A percentile compares a stretch with the other conserved stretches of the same genome.
phyloP scores from a whole-genome alignment of 2,797 vertebrate genomes.

The Tauraco hartlaubi region DNA sequence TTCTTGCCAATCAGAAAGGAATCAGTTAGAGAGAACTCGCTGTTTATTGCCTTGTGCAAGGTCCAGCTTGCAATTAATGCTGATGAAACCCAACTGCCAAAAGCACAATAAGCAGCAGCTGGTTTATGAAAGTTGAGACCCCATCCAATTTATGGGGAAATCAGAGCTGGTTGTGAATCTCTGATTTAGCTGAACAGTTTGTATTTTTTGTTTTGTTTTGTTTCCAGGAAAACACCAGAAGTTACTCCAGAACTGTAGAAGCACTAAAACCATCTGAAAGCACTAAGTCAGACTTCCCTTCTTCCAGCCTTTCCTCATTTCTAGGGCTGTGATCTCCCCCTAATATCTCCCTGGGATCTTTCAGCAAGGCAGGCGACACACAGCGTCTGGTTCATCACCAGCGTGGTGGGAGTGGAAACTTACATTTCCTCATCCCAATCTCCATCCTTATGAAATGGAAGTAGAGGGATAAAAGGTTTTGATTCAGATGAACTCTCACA shows the following conservation, averaged over 20 bases:
- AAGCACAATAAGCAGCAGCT: constrained; percentile 62
- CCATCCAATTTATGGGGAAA: constrained; percentile 56
- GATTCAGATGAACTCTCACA: constrained; percentile 20
- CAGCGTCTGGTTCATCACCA: constrained; percentile 16
- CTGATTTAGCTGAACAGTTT: constrained; percentile 51
- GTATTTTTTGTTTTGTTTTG: constrained; percentile 46
- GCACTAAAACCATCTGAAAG: constrained; percentile 52
- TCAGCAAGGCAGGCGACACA: constrained; percentile 41
- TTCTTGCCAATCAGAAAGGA: constrained; percentile 26
- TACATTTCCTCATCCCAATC: neutral
- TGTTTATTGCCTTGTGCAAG: constrained; percentile 55
- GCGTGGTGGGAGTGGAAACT: neutral
- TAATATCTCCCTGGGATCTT: constrained; percentile 50
- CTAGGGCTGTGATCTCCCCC: constrained; percentile 33
- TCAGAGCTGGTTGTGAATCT: constrained; percentile 39
- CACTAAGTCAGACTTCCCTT: constrained; percentile 36
- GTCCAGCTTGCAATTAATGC: constrained; percentile 61
- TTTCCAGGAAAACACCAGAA: constrained; percentile 68
- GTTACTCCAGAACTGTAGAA: constrained; percentile 40
- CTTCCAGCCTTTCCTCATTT: constrained; percentile 48
- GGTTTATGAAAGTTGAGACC: constrained; percentile 60
- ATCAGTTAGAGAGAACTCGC: neutral
- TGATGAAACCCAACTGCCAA: constrained; percentile 67
- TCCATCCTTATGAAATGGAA: constrained; percentile 15
- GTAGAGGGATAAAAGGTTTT: constrained; percentile 25